Base-by-base conservation (phyloP, 1,140 invertebrate species). In the Drosophila repleta region DNA sequence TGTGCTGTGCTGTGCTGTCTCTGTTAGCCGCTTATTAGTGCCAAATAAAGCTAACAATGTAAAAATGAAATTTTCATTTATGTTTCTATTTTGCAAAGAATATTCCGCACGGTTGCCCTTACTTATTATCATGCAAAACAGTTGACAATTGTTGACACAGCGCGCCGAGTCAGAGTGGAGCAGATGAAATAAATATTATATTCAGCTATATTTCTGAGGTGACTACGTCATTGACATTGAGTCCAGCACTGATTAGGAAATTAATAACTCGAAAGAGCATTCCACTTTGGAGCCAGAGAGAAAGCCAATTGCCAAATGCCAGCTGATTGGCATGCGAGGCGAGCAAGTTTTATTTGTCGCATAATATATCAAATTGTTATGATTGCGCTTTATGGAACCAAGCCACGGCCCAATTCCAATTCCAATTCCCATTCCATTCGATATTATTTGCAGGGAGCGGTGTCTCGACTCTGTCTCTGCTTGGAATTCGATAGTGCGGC, bases 21-120 rank as follows among this genome's bases (percentile, higher is more conserved):
- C 41, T 56, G 45, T 58, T 65, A 51, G 61, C 75, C 83, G 65
- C 82, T 87, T 82, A 88, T 82, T 82, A 88, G 71, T 79, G 82
- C 78, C 79, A 82, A 82, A 87, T 87, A 87, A 88, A 88, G 83
- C 65, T 79, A 67, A 71, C 52, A 74, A 46, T 79, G 68, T 70
- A 35, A 35, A 13, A 64, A 74, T 77, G 69, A 67, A 82, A 68
- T 82, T 79, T 69, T 75, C 72, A 75, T 79, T 79, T 65, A 76
- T 78, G 49, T 49, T 2, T 15, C 15, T 32, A 39, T 29, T 45
- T 52, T 32, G 49, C 39, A 73, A 11, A 69, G 41, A 63, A 39
- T 63, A 37, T 63, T 60, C 21, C 17, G 29, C 15, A 52, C 52
- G 37, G 56, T 46, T 64, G 13, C 15, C 20, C 15, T 13, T 37